Percentiles rank a stretch among this genome's conserved stretches.
Evolutionary conservation across 2,113 vertebrate species (phyloP).

Genomic region (Murina feae): DNA sequence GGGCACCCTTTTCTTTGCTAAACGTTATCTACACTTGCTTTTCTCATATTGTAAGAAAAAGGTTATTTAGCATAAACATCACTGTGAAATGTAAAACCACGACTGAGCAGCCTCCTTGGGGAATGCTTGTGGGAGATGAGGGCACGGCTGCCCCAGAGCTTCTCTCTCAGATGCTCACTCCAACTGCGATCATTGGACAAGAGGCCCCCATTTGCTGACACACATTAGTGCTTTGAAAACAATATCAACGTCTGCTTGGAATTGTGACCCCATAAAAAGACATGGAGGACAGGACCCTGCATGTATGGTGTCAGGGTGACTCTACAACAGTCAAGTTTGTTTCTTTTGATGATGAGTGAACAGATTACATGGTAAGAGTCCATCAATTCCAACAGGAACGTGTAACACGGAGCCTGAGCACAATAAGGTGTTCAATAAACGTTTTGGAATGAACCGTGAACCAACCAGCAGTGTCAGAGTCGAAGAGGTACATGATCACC

Average conservation of each 20-base stretch:
- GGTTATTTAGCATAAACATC: slow-evolving; percentile 24
- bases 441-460: not conserved
- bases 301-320: not conserved
- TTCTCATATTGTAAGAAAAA: not conserved
- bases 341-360: not conserved
- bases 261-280: slow-evolving; percentile 44
- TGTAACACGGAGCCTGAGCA: not conserved
- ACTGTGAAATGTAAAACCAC: not conserved
- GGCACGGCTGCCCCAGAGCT: slow-evolving; percentile 10
- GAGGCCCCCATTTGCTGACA: slow-evolving; percentile 65
- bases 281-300: not conserved
- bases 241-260: slow-evolving; percentile 37
- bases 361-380: not conserved
- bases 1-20: not conserved
- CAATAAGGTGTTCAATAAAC: not conserved
- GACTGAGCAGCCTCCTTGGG: slow-evolving; percentile 30
- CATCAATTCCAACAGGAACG: not conserved
- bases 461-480: not conserved
- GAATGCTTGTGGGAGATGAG: slow-evolving; percentile 37
- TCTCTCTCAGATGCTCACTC: slow-evolving; percentile 55
- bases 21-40: slow-evolving; percentile 2
- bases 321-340: not conserved
- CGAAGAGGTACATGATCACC: not conserved
- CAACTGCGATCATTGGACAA: slow-evolving; percentile 52
- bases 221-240: slow-evolving; percentile 64